Conservation (phyloP, 2,888 invertebrate genomes). For the Callinectes sapidus region DNA sequence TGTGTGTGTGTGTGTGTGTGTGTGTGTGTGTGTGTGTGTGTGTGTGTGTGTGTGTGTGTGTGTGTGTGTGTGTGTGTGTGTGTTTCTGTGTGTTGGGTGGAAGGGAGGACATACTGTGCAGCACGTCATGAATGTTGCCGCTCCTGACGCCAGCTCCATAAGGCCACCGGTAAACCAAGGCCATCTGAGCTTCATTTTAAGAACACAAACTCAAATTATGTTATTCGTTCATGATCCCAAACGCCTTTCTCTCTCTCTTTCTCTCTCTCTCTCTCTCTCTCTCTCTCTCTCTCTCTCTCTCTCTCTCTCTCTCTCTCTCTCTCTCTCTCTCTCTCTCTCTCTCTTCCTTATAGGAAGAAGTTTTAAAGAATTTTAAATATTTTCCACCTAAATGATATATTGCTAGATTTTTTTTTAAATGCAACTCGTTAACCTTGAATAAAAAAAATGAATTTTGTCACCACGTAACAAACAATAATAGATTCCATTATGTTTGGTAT, state of each 20-base stretch:
- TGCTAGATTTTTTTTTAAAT: not conserved
- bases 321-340: conserved; percentile 23
- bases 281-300: conserved; percentile 37
- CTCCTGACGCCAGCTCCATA: no score
- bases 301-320: conserved; percentile 37
- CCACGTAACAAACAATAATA: not conserved
- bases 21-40: conserved; percentile 25
- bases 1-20: conserved; percentile 21
- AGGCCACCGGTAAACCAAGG: no score
- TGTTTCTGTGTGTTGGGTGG: no score
- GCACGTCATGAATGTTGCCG: no score
- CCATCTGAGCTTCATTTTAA: no score
- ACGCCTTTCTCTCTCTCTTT: not conserved
- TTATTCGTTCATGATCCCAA: not conserved
- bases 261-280: conserved; percentile 32
- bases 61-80: no score
- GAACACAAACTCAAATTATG: not conserved
- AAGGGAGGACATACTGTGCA: no score
- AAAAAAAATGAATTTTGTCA: not conserved
- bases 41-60: conserved; percentile 12
- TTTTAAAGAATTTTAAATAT: not conserved
- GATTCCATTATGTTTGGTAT: no score
- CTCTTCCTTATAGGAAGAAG: not conserved
- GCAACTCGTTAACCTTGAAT: not conserved
- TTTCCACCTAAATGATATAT: not conserved